phyloP scores from a whole-genome alignment of 1,140 invertebrate genomes.

The Patella vulgata region DNA sequence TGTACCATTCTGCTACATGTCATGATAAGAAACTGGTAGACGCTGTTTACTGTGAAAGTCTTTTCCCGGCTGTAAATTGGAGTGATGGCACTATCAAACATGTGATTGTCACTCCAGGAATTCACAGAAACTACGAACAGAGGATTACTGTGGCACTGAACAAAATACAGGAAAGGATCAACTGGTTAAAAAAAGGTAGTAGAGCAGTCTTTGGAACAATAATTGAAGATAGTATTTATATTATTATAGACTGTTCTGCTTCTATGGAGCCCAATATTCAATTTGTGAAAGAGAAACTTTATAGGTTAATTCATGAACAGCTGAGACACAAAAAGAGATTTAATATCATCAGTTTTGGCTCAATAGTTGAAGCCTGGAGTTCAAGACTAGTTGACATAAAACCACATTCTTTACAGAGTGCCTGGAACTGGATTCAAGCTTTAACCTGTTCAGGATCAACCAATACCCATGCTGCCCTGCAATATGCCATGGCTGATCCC shows the following conservation, averaged over 20 bases:
- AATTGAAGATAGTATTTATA: constrained; percentile 65
- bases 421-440: constrained; percentile 64
- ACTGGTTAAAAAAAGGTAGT: constrained; percentile 66
- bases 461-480: constrained; percentile 64
- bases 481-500: constrained; percentile 60
- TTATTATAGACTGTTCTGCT: constrained; percentile 64
- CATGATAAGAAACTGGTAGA: constrained; percentile 54
- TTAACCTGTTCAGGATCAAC: constrained; percentile 64
- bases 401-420: constrained; percentile 56
- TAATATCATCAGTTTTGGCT: constrained; percentile 64
- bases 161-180: constrained; percentile 55
- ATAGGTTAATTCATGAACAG: constrained; percentile 66
- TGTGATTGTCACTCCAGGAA: constrained; percentile 64
- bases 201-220: constrained; percentile 66
- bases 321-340: constrained; percentile 64
- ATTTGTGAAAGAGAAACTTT: constrained; percentile 65
- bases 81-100: constrained; percentile 64
- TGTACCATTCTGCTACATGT: constrained; percentile 34
- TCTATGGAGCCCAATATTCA: constrained; percentile 64
- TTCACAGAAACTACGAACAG: constrained; percentile 61
- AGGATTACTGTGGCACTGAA: constrained; percentile 53
- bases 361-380: constrained; percentile 57
- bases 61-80: constrained; percentile 64
- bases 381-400: constrained; percentile 63
- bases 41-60: constrained; percentile 64